Evolutionary conservation across 2,888 invertebrate species (phyloP).

Genomic region (Sinelater perroti): DNA sequence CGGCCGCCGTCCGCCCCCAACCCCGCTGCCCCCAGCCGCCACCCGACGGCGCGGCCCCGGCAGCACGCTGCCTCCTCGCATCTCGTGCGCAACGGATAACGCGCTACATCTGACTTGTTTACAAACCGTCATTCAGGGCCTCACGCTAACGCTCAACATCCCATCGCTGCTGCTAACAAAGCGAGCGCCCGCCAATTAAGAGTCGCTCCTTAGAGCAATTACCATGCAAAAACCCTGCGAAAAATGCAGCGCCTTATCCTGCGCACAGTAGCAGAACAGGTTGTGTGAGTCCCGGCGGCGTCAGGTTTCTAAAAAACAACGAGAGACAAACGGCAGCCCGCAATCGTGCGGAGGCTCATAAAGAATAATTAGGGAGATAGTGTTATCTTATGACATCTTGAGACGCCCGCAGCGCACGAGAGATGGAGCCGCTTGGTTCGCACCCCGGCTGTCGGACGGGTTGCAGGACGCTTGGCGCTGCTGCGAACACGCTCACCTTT

Average conservation of each 20-base stretch:
- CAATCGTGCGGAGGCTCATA: slow-evolving; percentile 48
- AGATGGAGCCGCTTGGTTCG: slow-evolving; percentile 45
- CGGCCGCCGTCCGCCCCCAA: too few species aligned
- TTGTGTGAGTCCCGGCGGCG: slow-evolving; percentile 54
- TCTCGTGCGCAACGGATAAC: slow-evolving; percentile 15
- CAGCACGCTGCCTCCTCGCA: slow-evolving; percentile 15
- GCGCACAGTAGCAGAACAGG: slow-evolving; percentile 54
- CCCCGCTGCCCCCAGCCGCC: too few species aligned
- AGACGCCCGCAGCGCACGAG: slow-evolving; percentile 36
- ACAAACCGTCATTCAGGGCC: slow-evolving; percentile 16
- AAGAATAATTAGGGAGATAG: slow-evolving; percentile 54
- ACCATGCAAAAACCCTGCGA: slow-evolving; percentile 22
- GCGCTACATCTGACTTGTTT: slow-evolving; percentile 22
- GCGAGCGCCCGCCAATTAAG: slow-evolving; percentile 22
- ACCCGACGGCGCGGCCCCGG: too few species aligned
- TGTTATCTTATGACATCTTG: slow-evolving; percentile 50
- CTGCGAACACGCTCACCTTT: slow-evolving; percentile 41
- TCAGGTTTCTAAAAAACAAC: slow-evolving; percentile 49
- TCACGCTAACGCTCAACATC: slow-evolving; percentile 17
- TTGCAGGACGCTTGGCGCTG: slow-evolving; percentile 45
- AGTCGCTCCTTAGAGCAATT: slow-evolving; percentile 25
- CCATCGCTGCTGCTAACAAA: slow-evolving; percentile 15
- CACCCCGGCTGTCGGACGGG: slow-evolving; percentile 46
- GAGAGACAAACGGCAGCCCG: slow-evolving; percentile 47
- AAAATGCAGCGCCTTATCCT: slow-evolving; percentile 29